These are phyloP conservation scores for Diplodus puntazzo DNA, from an alignment of 2,797 vertebrate species.

Conservation along the genomic window DNA sequence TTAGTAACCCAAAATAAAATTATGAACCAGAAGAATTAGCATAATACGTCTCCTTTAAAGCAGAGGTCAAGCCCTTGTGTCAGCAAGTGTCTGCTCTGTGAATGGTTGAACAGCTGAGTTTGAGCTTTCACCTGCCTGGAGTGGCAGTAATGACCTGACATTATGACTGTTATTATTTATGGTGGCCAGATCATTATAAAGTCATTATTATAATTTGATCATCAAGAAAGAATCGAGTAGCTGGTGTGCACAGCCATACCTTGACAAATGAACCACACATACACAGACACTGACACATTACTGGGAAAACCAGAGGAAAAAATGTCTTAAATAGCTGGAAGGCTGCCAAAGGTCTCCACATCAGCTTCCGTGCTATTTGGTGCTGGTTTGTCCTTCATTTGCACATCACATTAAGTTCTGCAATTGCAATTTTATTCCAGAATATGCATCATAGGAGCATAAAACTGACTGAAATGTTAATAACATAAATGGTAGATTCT, in stretches of 20 bases:
- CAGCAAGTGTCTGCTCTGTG: conserved; percentile 16
- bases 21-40: too few species aligned
- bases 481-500: neutral
- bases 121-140: conserved; percentile 15
- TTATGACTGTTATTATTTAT: conserved; percentile 10
- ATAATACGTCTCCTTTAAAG: neutral
- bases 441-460: neutral
- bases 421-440: neutral
- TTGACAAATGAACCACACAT: conserved; percentile 22
- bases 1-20: too few species aligned
- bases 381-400: neutral
- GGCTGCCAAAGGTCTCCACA: neutral
- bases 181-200: neutral
- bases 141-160: conserved; percentile 15
- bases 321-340: neutral
- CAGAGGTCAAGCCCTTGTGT: conserved; percentile 29
- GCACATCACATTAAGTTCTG: neutral
- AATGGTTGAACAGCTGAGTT: conserved; percentile 22
- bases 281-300: neutral
- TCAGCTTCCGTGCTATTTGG: neutral
- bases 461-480: neutral
- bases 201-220: neutral
- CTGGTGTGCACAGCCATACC: neutral
- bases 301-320: neutral
- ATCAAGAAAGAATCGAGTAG: conserved; percentile 7